Conservation (phyloP, 2,113 vertebrate genomes). For the Sander vitreus region DNA sequence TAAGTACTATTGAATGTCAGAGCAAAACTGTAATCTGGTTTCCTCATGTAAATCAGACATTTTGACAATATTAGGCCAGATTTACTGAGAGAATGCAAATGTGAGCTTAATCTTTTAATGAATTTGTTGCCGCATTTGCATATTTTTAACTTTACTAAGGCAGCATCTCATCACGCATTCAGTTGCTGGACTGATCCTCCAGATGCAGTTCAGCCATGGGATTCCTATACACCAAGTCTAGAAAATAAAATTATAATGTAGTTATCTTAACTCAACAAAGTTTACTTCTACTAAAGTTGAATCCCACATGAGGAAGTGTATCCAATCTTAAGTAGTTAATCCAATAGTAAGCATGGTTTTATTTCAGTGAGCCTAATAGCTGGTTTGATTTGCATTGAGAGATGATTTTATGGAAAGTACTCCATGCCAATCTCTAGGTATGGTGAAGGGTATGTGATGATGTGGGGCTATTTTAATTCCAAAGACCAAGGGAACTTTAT, state of each 20-base stretch:
- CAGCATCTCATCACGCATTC: not conserved
- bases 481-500: too few species aligned
- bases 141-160: constrained; percentile 1
- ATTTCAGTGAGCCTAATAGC: too few species aligned
- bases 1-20: not conserved
- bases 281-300: constrained; percentile 17
- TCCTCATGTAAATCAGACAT: not conserved
- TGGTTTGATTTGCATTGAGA: too few species aligned
- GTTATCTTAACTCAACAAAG: not conserved
- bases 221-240: not conserved
- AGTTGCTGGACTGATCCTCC: not conserved
- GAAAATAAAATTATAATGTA: not conserved
- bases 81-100: not conserved
- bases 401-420: too few species aligned
- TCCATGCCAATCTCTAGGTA: too few species aligned
- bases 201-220: not conserved
- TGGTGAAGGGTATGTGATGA: too few species aligned
- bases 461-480: too few species aligned
- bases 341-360: not conserved
- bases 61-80: not conserved
- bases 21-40: not conserved
- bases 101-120: not conserved
- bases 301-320: not conserved
- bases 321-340: not conserved
- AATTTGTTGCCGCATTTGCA: not conserved